These are phyloP conservation scores for Colinus virginianus DNA, from an alignment of 2,113 vertebrate genomes.

Conservation along the genomic window DNA sequence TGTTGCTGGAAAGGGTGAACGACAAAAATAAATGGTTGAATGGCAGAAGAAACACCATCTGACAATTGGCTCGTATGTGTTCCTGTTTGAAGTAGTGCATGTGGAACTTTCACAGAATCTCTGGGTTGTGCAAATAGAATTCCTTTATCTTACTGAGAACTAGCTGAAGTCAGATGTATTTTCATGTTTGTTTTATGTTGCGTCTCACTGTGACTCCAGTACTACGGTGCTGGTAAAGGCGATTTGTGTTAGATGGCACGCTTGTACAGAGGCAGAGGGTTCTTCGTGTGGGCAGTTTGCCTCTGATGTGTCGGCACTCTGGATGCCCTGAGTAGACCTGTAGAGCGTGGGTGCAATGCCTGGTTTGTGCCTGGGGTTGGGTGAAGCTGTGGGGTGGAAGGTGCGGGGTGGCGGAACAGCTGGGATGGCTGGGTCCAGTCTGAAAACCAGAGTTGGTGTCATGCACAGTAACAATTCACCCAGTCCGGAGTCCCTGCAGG, in stretches of 20 bases:
- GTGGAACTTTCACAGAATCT: background rate
- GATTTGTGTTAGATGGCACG: background rate
- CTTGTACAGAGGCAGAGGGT: fast-evolving
- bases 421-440: background rate
- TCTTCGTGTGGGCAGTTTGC: background rate
- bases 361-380: background rate
- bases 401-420: background rate
- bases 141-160: constrained; percentile 24
- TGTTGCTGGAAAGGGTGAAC: background rate
- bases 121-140: constrained; percentile 22
- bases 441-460: background rate
- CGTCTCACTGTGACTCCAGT: background rate
- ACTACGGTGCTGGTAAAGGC: background rate
- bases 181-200: background rate
- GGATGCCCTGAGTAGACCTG: background rate
- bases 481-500: background rate
- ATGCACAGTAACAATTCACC: background rate
- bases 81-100: background rate
- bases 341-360: background rate
- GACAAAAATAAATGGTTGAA: constrained; percentile 13
- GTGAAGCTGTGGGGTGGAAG: background rate
- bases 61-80: constrained; percentile 5
- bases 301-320: fast-evolving
- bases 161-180: background rate
- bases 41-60: background rate